These are phyloP conservation scores for Frieseomelitta varia DNA, from an alignment of 1,140 invertebrate genomes.

Conservation along the genomic window DNA sequence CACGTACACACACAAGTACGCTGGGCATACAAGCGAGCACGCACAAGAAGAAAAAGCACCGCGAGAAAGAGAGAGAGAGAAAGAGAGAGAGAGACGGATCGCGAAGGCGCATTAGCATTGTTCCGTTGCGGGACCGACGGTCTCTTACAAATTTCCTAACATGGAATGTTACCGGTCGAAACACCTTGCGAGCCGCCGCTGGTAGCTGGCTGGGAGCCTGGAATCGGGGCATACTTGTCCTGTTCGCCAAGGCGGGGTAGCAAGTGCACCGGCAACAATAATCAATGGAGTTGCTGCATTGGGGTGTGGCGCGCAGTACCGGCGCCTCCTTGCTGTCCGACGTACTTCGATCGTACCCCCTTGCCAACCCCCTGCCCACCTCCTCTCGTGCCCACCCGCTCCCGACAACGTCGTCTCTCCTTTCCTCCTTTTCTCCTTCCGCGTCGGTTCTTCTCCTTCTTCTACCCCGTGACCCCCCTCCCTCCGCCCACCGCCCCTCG, in stretches of 20 bases:
- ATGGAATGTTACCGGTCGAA: slow-evolving; percentile 40
- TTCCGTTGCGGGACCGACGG: slow-evolving; percentile 7
- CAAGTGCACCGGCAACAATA: slow-evolving; percentile 76
- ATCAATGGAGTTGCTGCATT: slow-evolving; percentile 79
- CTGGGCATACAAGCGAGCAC: background rate
- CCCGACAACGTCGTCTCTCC: slow-evolving; percentile 26
- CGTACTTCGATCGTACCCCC: slow-evolving; percentile 76
- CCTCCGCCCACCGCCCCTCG: too few species aligned
- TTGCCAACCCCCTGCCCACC: slow-evolving; percentile 64
- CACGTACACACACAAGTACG: too few species aligned
- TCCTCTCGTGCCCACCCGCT: slow-evolving; percentile 11
- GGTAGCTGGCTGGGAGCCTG: slow-evolving; percentile 36
- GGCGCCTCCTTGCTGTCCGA: slow-evolving; percentile 77
- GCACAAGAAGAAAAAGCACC: slow-evolving; percentile 12
- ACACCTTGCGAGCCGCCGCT: slow-evolving; percentile 20
- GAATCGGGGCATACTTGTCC: slow-evolving; percentile 61
- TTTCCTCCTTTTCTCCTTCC: slow-evolving; percentile 34
- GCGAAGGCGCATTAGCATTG: slow-evolving; percentile 33
- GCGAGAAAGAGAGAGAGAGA: too few species aligned
- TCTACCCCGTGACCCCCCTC: slow-evolving; percentile 22
- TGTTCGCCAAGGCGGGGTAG: slow-evolving; percentile 60
- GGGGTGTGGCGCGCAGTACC: slow-evolving; percentile 77
- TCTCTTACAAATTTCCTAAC: slow-evolving; percentile 49
- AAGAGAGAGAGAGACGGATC: background rate
- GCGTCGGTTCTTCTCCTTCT: slow-evolving; percentile 33